phyloP scores from a whole-genome alignment of 2,113 vertebrate genomes.

The Ariopsis seemanni region DNA sequence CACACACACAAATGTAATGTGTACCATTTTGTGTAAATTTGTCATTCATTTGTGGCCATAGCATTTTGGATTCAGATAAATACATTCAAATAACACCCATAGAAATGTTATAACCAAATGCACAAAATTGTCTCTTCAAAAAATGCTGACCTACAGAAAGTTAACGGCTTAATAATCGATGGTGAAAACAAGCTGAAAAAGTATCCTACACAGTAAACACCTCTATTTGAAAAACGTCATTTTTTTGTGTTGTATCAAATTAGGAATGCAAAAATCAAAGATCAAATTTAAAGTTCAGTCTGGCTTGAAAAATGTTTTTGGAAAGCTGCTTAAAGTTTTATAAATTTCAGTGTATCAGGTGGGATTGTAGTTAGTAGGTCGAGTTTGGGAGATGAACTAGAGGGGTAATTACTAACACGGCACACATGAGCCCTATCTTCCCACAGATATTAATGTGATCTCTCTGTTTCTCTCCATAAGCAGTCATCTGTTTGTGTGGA shows the following conservation, averaged over 20 bases:
- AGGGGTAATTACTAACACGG: not conserved
- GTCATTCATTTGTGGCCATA: not conserved
- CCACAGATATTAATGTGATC: not conserved
- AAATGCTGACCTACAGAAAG: not conserved
- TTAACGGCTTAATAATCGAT: not conserved
- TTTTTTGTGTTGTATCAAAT: not conserved
- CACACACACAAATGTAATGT: not conserved
- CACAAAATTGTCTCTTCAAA: not conserved
- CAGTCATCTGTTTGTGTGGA: not conserved
- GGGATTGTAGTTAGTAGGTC: not conserved
- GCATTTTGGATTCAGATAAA: no score
- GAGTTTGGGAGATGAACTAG: not conserved
- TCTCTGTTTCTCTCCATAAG: not conserved
- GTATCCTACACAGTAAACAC: not conserved
- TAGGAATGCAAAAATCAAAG: not conserved
- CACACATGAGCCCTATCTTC: not conserved
- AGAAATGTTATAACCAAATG: not conserved
- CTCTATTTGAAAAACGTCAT: not conserved
- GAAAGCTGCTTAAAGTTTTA: not conserved
- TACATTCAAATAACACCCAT: not conserved
- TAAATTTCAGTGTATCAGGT: not conserved
- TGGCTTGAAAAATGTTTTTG: not conserved
- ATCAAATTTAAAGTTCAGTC: not conserved
- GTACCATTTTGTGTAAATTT: not conserved
- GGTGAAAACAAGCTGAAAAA: not conserved